Percentiles rank a stretch among this genome's conserved stretches.
phyloP scores from a whole-genome alignment of 1,140 invertebrate species.

The Pseudomyrmex gracilis region DNA sequence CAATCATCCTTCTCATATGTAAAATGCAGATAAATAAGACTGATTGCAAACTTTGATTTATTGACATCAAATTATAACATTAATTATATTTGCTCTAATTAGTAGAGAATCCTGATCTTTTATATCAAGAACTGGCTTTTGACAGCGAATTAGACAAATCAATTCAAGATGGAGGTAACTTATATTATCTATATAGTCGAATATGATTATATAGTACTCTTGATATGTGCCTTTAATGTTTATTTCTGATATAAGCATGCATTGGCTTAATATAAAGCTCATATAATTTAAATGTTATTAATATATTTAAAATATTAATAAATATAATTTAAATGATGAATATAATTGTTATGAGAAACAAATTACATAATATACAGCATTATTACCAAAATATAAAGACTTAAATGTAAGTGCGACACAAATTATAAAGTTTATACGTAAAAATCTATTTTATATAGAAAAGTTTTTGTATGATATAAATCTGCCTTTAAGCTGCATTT shows the following conservation, averaged over 20 bases:
- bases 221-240: conserved; percentile 9
- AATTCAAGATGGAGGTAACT: conserved; percentile 81
- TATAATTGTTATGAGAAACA: neutral
- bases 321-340: neutral
- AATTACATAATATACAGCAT: too few relatives aligned
- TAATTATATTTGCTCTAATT: conserved; percentile 74
- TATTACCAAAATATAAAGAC: too few relatives aligned
- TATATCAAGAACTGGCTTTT: conserved; percentile 86
- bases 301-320: neutral
- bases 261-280: conserved; percentile 29
- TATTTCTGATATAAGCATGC: conserved; percentile 58
- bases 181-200: conserved; percentile 19
- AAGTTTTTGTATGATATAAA: too few relatives aligned
- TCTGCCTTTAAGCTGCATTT: too few relatives aligned
- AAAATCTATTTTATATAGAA: too few relatives aligned
- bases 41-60: conserved; percentile 9
- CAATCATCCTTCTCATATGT: conserved; percentile 18
- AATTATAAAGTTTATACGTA: too few relatives aligned
- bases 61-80: conserved; percentile 12
- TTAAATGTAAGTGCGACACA: too few relatives aligned
- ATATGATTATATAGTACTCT: conserved; percentile 20
- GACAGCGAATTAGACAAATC: conserved; percentile 82
- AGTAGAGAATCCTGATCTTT: conserved; percentile 87
- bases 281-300: conserved; percentile 3
- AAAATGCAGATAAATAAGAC: conserved; percentile 28